phyloP scores from a whole-genome alignment of 2,888 invertebrate species.

The Eilema griseolum region DNA sequence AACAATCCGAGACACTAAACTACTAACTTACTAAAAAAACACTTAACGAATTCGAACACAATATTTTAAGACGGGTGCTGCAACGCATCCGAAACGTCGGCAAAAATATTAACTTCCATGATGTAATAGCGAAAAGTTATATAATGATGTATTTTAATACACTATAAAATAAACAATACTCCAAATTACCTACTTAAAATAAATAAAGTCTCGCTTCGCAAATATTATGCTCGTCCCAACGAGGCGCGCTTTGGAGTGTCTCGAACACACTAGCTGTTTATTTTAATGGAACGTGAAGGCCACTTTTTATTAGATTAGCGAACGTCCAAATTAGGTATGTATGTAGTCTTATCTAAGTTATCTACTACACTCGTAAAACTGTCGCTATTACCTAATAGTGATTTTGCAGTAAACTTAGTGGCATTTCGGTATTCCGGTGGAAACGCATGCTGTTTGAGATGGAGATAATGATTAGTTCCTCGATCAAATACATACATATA shows the following conservation, averaged over 20 bases:
- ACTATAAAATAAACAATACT: not conserved
- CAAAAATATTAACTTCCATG: too few species aligned
- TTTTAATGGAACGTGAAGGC: not conserved
- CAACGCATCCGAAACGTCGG: too few species aligned
- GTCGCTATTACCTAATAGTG: too few species aligned
- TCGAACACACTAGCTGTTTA: not conserved
- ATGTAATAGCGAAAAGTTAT: too few species aligned
- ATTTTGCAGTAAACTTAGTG: too few species aligned
- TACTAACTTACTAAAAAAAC: not conserved
- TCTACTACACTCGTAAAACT: not conserved
- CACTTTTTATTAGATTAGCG: not conserved
- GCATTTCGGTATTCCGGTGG: too few species aligned
- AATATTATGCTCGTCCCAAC: not conserved
- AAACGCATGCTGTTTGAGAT: too few species aligned
- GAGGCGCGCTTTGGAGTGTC: not conserved
- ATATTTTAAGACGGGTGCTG: too few species aligned
- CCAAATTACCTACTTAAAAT: not conserved
- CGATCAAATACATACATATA: too few species aligned
- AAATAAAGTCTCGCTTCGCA: not conserved
- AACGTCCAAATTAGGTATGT: not conserved
- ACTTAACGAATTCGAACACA: not conserved
- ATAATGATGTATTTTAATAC: too few species aligned
- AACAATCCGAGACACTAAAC: not conserved
- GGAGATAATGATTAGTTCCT: too few species aligned
- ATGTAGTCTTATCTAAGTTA: not conserved